Percentiles rank a stretch among this genome's conserved stretches.
Conservation (phyloP, 1,140 invertebrate species). For the Aphelenchoides fujianensis region DNA sequence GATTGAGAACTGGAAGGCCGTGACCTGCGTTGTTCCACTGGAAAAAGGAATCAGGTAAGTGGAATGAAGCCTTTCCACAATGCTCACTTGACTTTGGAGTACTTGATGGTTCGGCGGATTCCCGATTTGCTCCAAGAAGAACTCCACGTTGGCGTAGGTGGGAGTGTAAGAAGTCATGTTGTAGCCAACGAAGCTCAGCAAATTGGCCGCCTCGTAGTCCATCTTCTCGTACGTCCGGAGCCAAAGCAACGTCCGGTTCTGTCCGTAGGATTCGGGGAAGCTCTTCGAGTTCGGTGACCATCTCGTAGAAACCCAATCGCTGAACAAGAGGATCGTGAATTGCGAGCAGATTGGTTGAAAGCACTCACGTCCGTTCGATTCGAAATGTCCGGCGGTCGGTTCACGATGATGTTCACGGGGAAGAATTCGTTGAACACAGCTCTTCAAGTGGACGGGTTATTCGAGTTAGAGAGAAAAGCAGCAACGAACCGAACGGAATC, state of each 20-base stretch:
- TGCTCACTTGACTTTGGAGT: constrained; percentile 9
- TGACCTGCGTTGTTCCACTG: constrained; percentile 28
- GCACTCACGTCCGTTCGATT: constrained; percentile 42
- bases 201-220: constrained; percentile 35
- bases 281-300: constrained; percentile 53
- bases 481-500: constrained; percentile 29
- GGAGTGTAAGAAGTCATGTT: constrained; percentile 30
- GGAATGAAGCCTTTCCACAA: too few relatives aligned
- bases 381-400: constrained; percentile 54
- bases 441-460: constrained; percentile 31
- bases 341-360: neutral
- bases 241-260: constrained; percentile 55
- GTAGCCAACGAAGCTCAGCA: constrained; percentile 32
- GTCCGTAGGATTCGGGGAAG: constrained; percentile 54
- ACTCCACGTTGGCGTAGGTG: constrained; percentile 45
- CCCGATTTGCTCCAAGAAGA: constrained; percentile 49
- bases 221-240: constrained; percentile 51
- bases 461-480: neutral
- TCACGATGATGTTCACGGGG: constrained; percentile 57
- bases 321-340: constrained; percentile 31
- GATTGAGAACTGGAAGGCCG: constrained; percentile 52
- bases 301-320: constrained; percentile 47
- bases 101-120: constrained; percentile 51
- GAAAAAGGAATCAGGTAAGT: constrained; percentile 32
- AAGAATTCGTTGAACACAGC: constrained; percentile 60